Percentiles rank a stretch among this genome's conserved stretches.
These are phyloP conservation scores for Nysson spinosus DNA, from an alignment of 2,888 invertebrate genomes.

Conservation along the genomic window DNA sequence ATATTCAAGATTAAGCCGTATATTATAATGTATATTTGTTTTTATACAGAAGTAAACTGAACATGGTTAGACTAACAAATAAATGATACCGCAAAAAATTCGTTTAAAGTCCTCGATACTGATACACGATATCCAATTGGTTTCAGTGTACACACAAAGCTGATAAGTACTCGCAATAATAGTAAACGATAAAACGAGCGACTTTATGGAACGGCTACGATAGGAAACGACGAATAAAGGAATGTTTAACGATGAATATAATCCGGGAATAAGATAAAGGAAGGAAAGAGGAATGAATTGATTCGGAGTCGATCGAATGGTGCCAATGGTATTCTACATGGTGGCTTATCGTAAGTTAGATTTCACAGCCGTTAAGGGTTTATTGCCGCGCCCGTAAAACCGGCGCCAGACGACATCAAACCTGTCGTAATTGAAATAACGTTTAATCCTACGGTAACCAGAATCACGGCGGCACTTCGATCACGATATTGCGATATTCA, in stretches of 20 bases:
- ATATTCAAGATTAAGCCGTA: no score
- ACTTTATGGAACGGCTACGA: no score
- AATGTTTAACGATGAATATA: not conserved
- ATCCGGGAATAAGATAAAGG: not conserved
- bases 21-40: no score
- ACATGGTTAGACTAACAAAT: no score
- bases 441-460: constrained; percentile 44
- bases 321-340: constrained; percentile 52
- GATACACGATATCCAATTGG: no score
- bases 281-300: constrained; percentile 44
- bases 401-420: constrained; percentile 59
- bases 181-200: no score
- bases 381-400: constrained; percentile 60
- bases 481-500: not conserved
- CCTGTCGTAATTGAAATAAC: constrained; percentile 63
- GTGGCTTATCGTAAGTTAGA: constrained; percentile 64
- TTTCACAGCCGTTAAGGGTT: constrained; percentile 66
- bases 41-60: no score
- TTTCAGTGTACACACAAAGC: no score
- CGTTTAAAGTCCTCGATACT: no score
- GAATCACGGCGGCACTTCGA: constrained; percentile 32
- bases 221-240: constrained; percentile 3
- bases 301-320: constrained; percentile 51
- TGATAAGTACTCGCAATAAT: no score
- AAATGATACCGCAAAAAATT: no score